A percentile compares a stretch with the other conserved stretches of the same genome.
Evolutionary conservation across 2,888 invertebrate genomes (phyloP).

Genomic region (Mythimna ferrago): DNA sequence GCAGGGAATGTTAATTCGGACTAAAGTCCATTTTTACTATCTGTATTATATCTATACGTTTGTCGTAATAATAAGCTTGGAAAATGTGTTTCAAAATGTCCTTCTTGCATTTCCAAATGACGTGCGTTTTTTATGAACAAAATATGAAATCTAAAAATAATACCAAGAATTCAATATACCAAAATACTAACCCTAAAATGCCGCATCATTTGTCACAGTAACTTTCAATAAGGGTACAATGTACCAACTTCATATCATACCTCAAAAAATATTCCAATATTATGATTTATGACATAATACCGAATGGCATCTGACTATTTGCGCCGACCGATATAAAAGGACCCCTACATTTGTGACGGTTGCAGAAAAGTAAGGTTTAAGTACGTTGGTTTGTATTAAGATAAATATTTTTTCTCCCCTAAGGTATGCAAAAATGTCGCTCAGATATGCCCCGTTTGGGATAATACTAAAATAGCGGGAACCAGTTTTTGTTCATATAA

Average conservation of each 20-base stretch:
- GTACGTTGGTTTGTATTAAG: constrained; percentile 71
- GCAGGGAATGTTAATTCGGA: too few species aligned
- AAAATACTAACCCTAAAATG: constrained; percentile 66
- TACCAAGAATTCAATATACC: constrained; percentile 70
- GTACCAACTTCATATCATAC: constrained; percentile 75
- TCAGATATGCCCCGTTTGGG: constrained; percentile 79
- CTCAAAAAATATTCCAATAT: constrained; percentile 87
- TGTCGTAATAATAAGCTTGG: not conserved
- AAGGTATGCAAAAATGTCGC: constrained; percentile 88
- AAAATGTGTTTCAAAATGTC: not conserved
- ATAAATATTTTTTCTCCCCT: constrained; percentile 84
- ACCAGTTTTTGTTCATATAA: constrained; percentile 85
- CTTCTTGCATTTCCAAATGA: not conserved
- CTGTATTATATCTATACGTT: too few species aligned
- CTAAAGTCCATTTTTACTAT: not conserved
- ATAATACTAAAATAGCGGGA: constrained; percentile 79
- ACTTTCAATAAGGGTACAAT: constrained; percentile 85
- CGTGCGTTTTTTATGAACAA: not conserved
- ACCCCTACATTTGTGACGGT: constrained; percentile 34
- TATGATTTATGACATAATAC: constrained; percentile 87
- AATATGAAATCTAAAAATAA: constrained; percentile 45
- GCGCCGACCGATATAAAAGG: constrained; percentile 56
- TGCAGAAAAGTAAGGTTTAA: constrained; percentile 55
- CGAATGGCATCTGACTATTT: constrained; percentile 72
- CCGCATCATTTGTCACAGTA: constrained; percentile 86